phyloP scores from a whole-genome alignment of 2,888 invertebrate genomes.

The Cinara cedri region DNA sequence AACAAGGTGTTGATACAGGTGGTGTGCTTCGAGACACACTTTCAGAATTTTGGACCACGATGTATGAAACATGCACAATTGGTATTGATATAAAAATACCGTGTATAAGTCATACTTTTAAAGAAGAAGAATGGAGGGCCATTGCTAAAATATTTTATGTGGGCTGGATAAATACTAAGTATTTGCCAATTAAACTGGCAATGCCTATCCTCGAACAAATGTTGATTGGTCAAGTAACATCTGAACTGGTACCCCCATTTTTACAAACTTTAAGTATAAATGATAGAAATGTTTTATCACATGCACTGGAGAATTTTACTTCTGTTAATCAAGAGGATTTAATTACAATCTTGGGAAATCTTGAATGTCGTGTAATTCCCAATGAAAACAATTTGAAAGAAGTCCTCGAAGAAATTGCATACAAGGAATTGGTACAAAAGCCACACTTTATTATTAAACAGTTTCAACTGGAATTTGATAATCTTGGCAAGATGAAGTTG shows the following conservation, averaged over 20 bases:
- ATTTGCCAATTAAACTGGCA: not conserved
- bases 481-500: not conserved
- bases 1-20: not conserved
- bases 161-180: not conserved
- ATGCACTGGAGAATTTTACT: not conserved
- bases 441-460: not conserved
- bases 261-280: not conserved
- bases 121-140: not conserved
- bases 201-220: not conserved
- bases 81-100: not conserved
- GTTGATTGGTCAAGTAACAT: not conserved
- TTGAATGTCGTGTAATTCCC: not conserved
- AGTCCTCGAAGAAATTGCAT: not conserved
- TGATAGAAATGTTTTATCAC: not conserved
- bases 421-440: slow-evolving; percentile 6
- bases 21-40: not conserved
- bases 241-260: not conserved
- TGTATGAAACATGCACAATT: not conserved
- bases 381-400: not conserved
- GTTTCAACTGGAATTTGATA: not conserved
- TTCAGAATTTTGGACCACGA: slow-evolving; percentile 1
- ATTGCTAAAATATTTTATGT: not conserved
- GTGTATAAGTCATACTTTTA: not conserved
- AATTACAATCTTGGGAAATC: not conserved
- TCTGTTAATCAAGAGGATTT: not conserved